phyloP scores from a whole-genome alignment of 2,888 invertebrate genomes.

The Erebia ligea region DNA sequence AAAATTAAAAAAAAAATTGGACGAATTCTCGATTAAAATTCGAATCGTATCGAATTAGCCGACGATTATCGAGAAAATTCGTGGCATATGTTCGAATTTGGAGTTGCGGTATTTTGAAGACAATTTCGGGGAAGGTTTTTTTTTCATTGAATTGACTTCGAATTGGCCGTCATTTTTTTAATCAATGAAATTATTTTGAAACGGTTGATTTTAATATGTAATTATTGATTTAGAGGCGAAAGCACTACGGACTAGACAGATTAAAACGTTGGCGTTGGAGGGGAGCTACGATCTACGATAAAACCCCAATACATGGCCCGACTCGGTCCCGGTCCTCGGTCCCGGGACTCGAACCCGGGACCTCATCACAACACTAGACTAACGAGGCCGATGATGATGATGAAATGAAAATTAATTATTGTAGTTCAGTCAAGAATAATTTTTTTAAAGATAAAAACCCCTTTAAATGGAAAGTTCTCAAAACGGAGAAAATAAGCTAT shows the following conservation, averaged over 20 bases:
- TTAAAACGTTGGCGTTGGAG: too few species aligned
- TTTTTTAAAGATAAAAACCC: too few species aligned
- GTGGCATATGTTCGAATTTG: constrained; percentile 73
- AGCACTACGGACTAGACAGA: too few species aligned
- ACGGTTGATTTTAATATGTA: too few species aligned
- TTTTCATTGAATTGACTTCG: constrained; percentile 19
- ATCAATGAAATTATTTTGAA: too few species aligned
- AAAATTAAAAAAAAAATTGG: constrained; percentile 52
- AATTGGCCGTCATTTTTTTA: constrained; percentile 16
- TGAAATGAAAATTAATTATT: too few species aligned
- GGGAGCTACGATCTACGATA: too few species aligned
- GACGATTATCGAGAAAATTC: constrained; percentile 75
- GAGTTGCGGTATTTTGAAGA: constrained; percentile 39
- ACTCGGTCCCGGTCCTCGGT: too few species aligned
- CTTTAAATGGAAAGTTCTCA: neutral
- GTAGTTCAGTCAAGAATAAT: neutral
- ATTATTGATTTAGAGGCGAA: too few species aligned
- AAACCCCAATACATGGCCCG: too few species aligned
- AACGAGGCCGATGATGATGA: too few species aligned
- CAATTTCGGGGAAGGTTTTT: constrained; percentile 28
- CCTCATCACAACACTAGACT: neutral
- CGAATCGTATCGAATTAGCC: constrained; percentile 76
- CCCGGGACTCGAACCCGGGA: too few species aligned
- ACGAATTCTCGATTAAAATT: constrained; percentile 52
- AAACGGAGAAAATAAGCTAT: neutral